phyloP scores from a whole-genome alignment of 2,797 vertebrate genomes.

The Cheirogaleus major region DNA sequence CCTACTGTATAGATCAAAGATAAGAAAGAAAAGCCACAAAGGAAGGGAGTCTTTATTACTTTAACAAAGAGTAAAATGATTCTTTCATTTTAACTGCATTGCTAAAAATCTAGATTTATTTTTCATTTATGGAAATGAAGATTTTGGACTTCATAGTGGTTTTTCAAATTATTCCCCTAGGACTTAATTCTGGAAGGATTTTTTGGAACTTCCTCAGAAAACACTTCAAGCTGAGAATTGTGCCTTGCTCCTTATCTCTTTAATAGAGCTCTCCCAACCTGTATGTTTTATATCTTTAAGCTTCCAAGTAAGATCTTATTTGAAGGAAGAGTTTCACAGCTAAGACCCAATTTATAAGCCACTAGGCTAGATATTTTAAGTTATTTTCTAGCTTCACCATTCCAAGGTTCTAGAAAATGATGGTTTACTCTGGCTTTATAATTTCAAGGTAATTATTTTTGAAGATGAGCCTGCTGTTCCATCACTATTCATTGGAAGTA shows the following conservation, averaged over 20 bases:
- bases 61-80: background rate
- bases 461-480: background rate
- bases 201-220: background rate
- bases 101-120: background rate
- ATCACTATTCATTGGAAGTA: background rate
- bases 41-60: background rate
- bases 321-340: background rate
- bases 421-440: constrained; percentile 7
- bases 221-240: background rate
- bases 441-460: constrained; percentile 11
- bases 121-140: background rate
- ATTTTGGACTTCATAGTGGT: background rate
- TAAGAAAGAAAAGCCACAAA: background rate
- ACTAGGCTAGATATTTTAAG: background rate
- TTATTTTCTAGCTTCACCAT: background rate
- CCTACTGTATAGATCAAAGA: background rate
- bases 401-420: background rate
- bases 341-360: background rate
- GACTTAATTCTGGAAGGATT: background rate
- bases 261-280: background rate
- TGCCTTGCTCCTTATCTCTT: background rate
- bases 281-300: background rate
- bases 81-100: background rate
- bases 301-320: background rate
- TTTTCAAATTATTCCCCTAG: background rate